Base-by-base conservation (phyloP, 1,140 invertebrate species). In the Aphidius ervi region DNA sequence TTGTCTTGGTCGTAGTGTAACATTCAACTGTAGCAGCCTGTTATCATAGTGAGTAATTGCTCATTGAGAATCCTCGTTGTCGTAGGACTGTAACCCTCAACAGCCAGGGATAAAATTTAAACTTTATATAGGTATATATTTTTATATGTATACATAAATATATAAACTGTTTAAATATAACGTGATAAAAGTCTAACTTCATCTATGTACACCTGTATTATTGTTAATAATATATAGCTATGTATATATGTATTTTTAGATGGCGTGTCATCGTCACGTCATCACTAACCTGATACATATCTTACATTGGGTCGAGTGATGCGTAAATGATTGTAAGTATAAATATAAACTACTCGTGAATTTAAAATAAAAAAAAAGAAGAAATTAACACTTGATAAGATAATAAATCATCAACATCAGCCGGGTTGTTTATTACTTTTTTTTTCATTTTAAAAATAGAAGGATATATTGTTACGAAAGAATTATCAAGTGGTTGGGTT, bases 21-120 rank as follows among this genome's bases (percentile, higher is more conserved):
- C 2, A 50, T 50, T 20, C 9, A 23, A 9, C 23, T 31, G 49
- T 37, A 9, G 31, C 41, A 20, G 48, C 23, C 58, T 42, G 16
- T 43, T 10, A 40, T 43, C 7, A 31, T 6, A 37, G 46, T 46
- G 52, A 41, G 41, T 61, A 61, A 61, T 64, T 61, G 56, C 56
- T 58, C 46, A 45, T 61, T 48, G 50, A 64, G 46, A 54, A 61
- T 64, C 46, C 52, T 61, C 46, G 47, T 0, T 20, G 41, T 37
- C 40, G 43, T 46, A 42, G 43, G 57, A 53, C 23, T 31, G 2
- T 1, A 31, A 31, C 23, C 23, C 23, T 31, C 23, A 31, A 31
- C 23, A 31, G 23, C 2, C 23, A 31, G 23, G 23, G 4, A 31
- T 31, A 31, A 31, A 16, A 16, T 16, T 16, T 16, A 16, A 16